Evolutionary conservation across 1,140 invertebrate genomes (phyloP), one percentile per base, ranked within the genome.

Genomic region (Harpegnathos saltator): DNA sequence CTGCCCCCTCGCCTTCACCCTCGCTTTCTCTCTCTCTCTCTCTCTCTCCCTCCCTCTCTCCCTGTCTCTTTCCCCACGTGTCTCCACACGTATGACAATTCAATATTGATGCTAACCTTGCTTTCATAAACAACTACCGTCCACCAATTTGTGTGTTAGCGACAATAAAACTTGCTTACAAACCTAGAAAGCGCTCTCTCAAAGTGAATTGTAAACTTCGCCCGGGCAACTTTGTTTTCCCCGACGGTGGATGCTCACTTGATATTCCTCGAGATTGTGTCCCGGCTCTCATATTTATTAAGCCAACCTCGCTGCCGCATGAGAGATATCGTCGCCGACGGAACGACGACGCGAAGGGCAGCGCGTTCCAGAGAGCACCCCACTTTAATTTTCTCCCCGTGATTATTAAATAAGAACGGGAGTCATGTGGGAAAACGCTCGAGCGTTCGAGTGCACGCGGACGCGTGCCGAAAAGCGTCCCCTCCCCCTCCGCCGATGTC

Each of bases 91-190:
- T 62, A 77, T 69, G 74, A 56, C 66, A 80, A 87, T 86, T 56
- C 84, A 87, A 87, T 86, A 83, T 87, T 86, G 80, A 87, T 77
- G 85, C 68, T 83, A 85, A 77, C 65, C 58, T 78, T 78, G 58
- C 72, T 82, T 71, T 68, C 66, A 87, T 86, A 86, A 77, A 71
- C 78, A 59, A 86, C 62, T 87, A 19, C 48, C 44, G 66, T 48
- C 65, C 78, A 66, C 63, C 78, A 71, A 83, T 86, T 73, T 69
- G 56, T 83, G 54, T 77, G 61, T 77, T 82, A 26, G 44, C 68
- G 69, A 80, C 65, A 69, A 87, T 86, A 85, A 86, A 86, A 87
- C 69, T 54, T 77, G 73, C 50, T 58, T 12, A 29, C 54, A 73
- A 50, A 82, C 38, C 52, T 19, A 33, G 80, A 62, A 75, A 56